Evolutionary conservation across 2,113 vertebrate species (phyloP).

Genomic region (Calonectris borealis): DNA sequence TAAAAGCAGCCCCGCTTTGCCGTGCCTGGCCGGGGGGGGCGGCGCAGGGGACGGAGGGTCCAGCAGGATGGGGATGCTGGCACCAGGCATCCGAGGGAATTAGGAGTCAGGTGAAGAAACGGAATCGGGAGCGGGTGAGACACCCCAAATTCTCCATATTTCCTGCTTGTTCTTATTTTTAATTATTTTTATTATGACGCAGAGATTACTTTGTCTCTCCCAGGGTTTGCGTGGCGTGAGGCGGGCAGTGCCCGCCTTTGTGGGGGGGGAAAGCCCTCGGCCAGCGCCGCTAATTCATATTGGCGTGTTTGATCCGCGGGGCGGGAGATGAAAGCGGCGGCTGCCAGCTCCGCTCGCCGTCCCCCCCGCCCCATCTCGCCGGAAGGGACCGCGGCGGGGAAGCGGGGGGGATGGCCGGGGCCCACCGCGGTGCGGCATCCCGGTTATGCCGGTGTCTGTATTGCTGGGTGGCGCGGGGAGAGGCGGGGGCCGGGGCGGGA

Average conservation of each 20-base stretch:
- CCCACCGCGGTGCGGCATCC: background rate
- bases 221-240: rapidly evolving
- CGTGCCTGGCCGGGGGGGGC: background rate
- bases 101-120: background rate
- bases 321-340: slow-evolving; percentile 42
- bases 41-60: background rate
- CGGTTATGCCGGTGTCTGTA: background rate
- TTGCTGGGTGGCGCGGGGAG: background rate
- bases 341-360: slow-evolving; percentile 42
- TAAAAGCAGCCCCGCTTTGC: background rate
- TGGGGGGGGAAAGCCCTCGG: background rate
- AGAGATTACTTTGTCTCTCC: background rate
- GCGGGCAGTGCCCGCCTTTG: background rate
- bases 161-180: background rate
- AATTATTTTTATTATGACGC: rapidly evolving
- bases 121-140: background rate
- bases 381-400: background rate
- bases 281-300: slow-evolving; percentile 46
- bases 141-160: rapidly evolving
- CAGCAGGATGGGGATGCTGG: background rate
- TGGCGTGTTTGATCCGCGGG: slow-evolving; percentile 52
- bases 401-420: background rate
- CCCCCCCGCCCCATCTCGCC: background rate
- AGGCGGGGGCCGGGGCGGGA: background rate
- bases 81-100: background rate